These are phyloP conservation scores for Synergus gifuensis DNA, from an alignment of 2,888 invertebrate genomes.

Conservation along the genomic window DNA sequence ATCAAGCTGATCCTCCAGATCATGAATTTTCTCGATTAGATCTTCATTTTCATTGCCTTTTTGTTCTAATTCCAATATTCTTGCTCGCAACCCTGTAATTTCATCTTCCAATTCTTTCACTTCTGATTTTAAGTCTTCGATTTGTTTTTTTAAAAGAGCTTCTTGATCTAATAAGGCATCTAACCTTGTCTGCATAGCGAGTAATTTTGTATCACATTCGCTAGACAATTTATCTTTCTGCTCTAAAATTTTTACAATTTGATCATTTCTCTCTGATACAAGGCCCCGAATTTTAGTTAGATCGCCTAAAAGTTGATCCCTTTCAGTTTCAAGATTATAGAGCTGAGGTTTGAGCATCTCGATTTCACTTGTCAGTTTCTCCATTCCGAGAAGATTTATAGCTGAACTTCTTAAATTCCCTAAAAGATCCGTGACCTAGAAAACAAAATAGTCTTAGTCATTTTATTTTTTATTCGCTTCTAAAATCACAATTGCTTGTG, in stretches of 20 bases:
- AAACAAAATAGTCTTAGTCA: slow-evolving; percentile 8
- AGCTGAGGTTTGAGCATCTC: slow-evolving; percentile 61
- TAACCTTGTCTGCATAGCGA: slow-evolving; percentile 57
- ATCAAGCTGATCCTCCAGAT: slow-evolving; percentile 49
- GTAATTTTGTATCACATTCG: slow-evolving; percentile 50
- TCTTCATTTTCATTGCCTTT: slow-evolving; percentile 52
- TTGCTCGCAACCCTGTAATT: slow-evolving; percentile 52
- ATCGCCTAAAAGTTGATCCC: slow-evolving; percentile 60
- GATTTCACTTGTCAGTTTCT: slow-evolving; percentile 57
- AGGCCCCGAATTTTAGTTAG: slow-evolving; percentile 54
- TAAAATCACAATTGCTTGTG: no score
- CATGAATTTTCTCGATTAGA: slow-evolving; percentile 47
- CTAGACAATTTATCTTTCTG: slow-evolving; percentile 53
- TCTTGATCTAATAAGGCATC: slow-evolving; percentile 58
- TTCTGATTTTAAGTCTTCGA: slow-evolving; percentile 44
- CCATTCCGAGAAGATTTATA: slow-evolving; percentile 53
- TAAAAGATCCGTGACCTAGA: slow-evolving; percentile 61
- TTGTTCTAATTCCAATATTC: slow-evolving; percentile 51
- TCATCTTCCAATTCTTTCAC: slow-evolving; percentile 54
- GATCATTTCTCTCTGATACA: slow-evolving; percentile 60
- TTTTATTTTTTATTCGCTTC: no score
- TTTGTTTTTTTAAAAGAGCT: slow-evolving; percentile 42
- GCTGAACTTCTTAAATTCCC: slow-evolving; percentile 58
- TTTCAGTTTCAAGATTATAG: slow-evolving; percentile 55
- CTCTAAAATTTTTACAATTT: slow-evolving; percentile 61